Evolutionary conservation across 2,888 invertebrate genomes (phyloP), one percentile per base, ranked within the genome.

Genomic region (Diachrysia chrysitis): DNA sequence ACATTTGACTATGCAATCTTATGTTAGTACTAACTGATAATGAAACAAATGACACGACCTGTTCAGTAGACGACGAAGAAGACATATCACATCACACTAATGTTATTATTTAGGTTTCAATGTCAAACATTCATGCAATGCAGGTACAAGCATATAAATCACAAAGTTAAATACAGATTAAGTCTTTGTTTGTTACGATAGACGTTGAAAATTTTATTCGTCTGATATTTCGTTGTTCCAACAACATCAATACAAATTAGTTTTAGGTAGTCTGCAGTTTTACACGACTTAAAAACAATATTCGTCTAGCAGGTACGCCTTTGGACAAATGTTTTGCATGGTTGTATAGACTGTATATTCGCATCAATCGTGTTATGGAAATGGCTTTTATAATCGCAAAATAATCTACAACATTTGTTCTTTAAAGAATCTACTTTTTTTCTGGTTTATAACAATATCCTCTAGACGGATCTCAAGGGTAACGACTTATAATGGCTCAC

Each of bases 381-480:
- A 46, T 32, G 2, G 46, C 12, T 65, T 32, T 58, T 66, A 64
- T 21, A 56, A 63, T 66, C 29, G 61, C 65, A 37, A 66, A 71
- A 64, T 57, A 59, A 66, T 71, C 35, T 53, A 21, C 29, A 42
- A 68, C 79, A 70, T 79, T 68, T 78, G 69, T 71, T 77, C 68
- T 76, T 70, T 53, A 25, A 61, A 64, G 54, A 69, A 66, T 69
- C 66, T 58, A 58, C 42, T 55, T 72, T 64, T 76, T 75, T 72
- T 76, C 63, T 66, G 72, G 73, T 73, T 80, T 76, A 81, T 77
- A 78, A 74, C 81, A 81, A 85, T 92, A 91, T 91, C 92, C 93
- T 92, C 93, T 88, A 93, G 93, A 93, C 92, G 85, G 69, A 76
- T 87, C 83, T 92, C 93, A 94, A 94, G 93, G 94, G 93, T 89